Evolutionary conservation across 1,140 invertebrate species (phyloP).

Genomic region (Penaeus japonicus): DNA sequence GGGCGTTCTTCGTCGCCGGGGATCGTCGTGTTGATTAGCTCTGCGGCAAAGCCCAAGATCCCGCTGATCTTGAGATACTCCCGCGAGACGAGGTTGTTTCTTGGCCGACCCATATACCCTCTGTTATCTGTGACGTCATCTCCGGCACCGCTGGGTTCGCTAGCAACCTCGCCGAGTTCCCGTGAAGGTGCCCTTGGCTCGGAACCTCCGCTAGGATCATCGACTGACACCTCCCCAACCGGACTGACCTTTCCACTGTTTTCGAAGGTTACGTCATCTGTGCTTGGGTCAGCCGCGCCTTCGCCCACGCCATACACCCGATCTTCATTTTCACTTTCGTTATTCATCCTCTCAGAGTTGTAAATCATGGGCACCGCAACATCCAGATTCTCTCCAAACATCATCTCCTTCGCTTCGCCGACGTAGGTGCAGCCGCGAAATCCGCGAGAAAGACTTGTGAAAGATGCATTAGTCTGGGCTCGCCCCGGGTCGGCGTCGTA

Average conservation of each 20-base stretch:
- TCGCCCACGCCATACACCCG: not conserved
- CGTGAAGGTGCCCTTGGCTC: too few relatives aligned
- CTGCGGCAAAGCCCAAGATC: too few relatives aligned
- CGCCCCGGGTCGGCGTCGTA: not conserved
- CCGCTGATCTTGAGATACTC: too few relatives aligned
- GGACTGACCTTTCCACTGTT: not conserved
- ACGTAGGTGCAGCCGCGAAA: not conserved
- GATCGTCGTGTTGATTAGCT: too few relatives aligned
- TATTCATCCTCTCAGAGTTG: not conserved
- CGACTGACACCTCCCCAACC: not conserved
- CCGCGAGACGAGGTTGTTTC: too few relatives aligned
- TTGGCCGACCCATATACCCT: too few relatives aligned
- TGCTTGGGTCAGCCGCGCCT: not conserved
- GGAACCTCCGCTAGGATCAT: too few relatives aligned
- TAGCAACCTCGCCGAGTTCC: too few relatives aligned
- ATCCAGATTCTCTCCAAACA: not conserved
- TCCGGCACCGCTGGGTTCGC: too few relatives aligned
- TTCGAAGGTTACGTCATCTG: too few relatives aligned
- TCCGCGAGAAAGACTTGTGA: not conserved
- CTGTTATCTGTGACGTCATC: too few relatives aligned
- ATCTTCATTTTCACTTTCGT: not conserved
- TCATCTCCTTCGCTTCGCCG: not conserved
- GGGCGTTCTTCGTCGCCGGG: too few relatives aligned
- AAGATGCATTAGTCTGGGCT: constrained; percentile 28
- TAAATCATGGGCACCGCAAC: not conserved